Percentiles rank a stretch among this genome's conserved stretches.
Evolutionary conservation across 2,113 vertebrate species (phyloP).

Genomic region (Regulus satrapa): DNA sequence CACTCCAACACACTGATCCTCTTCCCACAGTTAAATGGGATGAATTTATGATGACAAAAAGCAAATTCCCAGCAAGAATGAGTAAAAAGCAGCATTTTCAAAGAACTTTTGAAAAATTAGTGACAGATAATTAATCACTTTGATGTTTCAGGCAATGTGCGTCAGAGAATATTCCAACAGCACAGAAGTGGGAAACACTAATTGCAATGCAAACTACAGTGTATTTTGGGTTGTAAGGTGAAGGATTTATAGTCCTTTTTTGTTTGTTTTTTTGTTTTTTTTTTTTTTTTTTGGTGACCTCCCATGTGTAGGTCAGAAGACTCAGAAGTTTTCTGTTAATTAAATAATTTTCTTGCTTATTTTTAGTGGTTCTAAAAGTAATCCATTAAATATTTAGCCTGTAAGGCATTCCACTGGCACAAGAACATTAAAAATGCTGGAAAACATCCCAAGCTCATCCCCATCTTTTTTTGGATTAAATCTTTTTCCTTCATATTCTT

Average conservation of each 20-base stretch:
- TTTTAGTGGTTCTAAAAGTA: neutral
- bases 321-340: neutral
- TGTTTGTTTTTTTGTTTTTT: no score
- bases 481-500: neutral
- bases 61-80: conserved; percentile 37
- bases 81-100: conserved; percentile 48
- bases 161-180: neutral
- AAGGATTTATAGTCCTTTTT: neutral
- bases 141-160: conserved; percentile 59
- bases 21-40: conserved; percentile 50
- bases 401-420: neutral
- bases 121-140: conserved; percentile 40
- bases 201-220: neutral
- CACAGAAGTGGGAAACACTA: neutral
- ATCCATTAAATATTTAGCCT: neutral
- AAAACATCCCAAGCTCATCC: neutral
- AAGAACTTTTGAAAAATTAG: neutral
- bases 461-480: neutral
- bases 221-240: neutral
- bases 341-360: neutral
- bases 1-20: conserved; percentile 26
- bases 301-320: accelerated
- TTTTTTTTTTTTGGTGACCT: neutral
- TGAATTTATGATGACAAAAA: conserved; percentile 43
- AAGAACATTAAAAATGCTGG: neutral